Evolutionary conservation across 2,888 invertebrate species (phyloP).

Genomic region (Trilocha varians): DNA sequence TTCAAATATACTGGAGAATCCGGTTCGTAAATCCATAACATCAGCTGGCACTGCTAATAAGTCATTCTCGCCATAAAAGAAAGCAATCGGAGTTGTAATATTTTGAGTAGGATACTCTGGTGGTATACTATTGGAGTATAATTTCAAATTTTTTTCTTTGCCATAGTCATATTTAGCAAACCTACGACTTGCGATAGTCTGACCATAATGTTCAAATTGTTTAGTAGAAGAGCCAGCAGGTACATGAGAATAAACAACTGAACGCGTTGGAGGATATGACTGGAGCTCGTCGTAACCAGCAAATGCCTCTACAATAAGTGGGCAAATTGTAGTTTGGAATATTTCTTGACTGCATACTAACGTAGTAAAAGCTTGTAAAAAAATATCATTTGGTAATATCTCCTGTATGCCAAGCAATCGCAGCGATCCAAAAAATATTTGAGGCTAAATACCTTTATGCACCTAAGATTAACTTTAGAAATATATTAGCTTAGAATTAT

Average conservation of each 20-base stretch:
- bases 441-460: too few species aligned
- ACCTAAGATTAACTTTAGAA: too few species aligned
- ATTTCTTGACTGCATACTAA: constrained; percentile 11
- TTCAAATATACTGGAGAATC: constrained; percentile 19
- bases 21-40: constrained; percentile 6
- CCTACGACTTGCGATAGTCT: constrained; percentile 14
- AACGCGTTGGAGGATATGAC: constrained; percentile 12
- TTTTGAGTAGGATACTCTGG: constrained; percentile 20
- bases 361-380: constrained; percentile 7
- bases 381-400: constrained; percentile 1
- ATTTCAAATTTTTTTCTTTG: constrained; percentile 9
- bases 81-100: constrained; percentile 18
- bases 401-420: background rate
- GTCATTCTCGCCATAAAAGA: constrained; percentile 22
- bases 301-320: constrained; percentile 10
- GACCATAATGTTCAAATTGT: constrained; percentile 37
- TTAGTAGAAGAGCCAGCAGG: constrained; percentile 53
- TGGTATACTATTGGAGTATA: constrained; percentile 13
- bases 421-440: background rate
- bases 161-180: constrained; percentile 22
- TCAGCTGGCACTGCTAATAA: constrained; percentile 15
- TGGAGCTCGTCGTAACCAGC: constrained; percentile 12
- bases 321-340: constrained; percentile 12
- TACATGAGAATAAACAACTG: constrained; percentile 19
- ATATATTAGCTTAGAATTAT: too few species aligned